Percentiles rank a stretch among this genome's conserved stretches.
phyloP scores from a whole-genome alignment of 2,113 vertebrate genomes.

The Rhea americana region DNA sequence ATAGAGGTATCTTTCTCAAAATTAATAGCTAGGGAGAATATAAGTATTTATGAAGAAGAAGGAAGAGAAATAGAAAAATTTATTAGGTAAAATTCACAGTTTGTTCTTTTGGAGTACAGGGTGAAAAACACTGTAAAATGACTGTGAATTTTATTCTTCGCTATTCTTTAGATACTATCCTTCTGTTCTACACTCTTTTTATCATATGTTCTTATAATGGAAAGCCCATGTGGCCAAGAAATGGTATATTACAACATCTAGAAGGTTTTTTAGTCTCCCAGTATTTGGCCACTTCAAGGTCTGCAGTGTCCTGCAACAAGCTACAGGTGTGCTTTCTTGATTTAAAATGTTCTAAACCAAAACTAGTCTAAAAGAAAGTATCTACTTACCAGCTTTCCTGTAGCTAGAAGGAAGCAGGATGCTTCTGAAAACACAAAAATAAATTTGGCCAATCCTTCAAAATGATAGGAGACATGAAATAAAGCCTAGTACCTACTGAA shows the following conservation, averaged over 20 bases:
- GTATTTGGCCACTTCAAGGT: background rate
- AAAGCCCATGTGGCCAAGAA: background rate
- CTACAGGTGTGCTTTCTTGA: background rate
- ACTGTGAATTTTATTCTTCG: background rate
- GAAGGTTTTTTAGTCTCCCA: background rate
- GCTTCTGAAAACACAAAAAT: background rate
- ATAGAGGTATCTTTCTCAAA: constrained; percentile 19
- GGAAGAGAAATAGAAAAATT: background rate
- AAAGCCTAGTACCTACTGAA: background rate
- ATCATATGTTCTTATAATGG: background rate
- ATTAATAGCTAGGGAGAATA: background rate
- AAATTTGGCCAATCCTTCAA: background rate
- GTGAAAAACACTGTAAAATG: background rate
- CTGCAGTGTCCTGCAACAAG: background rate
- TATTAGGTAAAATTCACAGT: background rate
- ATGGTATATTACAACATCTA: background rate
- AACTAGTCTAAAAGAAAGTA: background rate
- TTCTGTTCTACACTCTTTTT: background rate
- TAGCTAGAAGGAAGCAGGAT: background rate
- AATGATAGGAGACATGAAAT: background rate
- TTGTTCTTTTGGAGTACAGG: background rate
- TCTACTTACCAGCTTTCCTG: background rate
- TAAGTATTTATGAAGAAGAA: constrained; percentile 35
- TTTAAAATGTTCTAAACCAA: background rate
- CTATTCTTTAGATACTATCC: background rate